These are phyloP conservation scores for Alethe castanea DNA, from an alignment of 2,113 vertebrate genomes.

Conservation along the genomic window DNA sequence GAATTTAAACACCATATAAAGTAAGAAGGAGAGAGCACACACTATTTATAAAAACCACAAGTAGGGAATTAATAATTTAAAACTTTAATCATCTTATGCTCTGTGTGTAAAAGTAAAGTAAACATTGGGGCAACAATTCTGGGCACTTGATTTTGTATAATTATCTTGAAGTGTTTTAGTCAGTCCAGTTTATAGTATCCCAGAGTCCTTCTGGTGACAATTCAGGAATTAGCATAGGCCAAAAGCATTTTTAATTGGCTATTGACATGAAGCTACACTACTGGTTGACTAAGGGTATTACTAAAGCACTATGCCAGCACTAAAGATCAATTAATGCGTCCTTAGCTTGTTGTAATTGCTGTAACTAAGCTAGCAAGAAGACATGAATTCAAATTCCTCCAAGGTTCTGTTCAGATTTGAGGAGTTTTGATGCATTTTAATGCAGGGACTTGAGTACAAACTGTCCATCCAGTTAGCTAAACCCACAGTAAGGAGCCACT, in stretches of 20 bases:
- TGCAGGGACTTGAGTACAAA: neutral
- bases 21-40: neutral
- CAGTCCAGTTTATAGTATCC: neutral
- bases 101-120: neutral
- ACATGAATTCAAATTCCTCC: neutral
- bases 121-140: neutral
- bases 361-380: neutral
- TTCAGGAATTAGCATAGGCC: neutral
- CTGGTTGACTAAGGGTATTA: neutral
- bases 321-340: neutral
- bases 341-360: neutral
- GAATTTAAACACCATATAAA: neutral
- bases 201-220: neutral
- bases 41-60: neutral
- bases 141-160: neutral
- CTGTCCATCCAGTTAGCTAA: neutral
- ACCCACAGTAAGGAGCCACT: neutral
- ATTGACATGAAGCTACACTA: neutral
- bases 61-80: neutral
- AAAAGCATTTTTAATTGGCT: neutral
- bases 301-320: neutral
- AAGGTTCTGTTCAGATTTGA: neutral
- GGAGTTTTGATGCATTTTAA: neutral
- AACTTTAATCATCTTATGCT: neutral
- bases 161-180: neutral